These are phyloP conservation scores for Xiphorhynchus erythropygius DNA, from an alignment of 2,797 vertebrate species.

Conservation along the genomic window DNA sequence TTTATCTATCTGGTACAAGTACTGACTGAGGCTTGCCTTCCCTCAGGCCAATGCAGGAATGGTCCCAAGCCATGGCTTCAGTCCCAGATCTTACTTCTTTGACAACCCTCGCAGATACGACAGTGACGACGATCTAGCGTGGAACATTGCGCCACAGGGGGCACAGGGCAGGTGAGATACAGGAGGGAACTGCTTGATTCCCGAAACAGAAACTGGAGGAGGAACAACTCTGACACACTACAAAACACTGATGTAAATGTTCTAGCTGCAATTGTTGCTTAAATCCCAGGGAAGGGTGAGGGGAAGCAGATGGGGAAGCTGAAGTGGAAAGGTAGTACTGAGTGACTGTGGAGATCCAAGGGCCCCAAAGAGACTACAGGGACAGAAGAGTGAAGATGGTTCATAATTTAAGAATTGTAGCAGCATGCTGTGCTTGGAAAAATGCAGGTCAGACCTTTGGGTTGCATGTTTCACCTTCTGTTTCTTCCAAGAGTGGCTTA, in stretches of 20 bases:
- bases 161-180: slow-evolving; percentile 86
- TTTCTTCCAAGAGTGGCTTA: neutral
- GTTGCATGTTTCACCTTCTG: neutral
- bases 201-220: neutral
- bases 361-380: neutral
- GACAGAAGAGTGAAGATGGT: neutral
- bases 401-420: neutral
- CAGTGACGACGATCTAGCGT: slow-evolving; percentile 93
- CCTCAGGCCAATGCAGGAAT: slow-evolving; percentile 79
- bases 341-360: neutral
- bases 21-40: slow-evolving; percentile 13
- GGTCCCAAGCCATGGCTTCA: slow-evolving; percentile 88
- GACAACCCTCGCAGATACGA: slow-evolving; percentile 96
- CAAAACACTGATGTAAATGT: neutral
- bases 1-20: neutral
- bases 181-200: neutral
- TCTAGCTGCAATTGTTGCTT: neutral
- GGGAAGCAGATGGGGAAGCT: neutral
- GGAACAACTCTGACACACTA: neutral
- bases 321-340: neutral
- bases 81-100: slow-evolving; percentile 92
- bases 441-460: neutral
- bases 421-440: accelerated
- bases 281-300: neutral
- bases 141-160: slow-evolving; percentile 90